Evolutionary conservation across 2,797 vertebrate genomes (phyloP).

Genomic region (Crocidura indochinensis): DNA sequence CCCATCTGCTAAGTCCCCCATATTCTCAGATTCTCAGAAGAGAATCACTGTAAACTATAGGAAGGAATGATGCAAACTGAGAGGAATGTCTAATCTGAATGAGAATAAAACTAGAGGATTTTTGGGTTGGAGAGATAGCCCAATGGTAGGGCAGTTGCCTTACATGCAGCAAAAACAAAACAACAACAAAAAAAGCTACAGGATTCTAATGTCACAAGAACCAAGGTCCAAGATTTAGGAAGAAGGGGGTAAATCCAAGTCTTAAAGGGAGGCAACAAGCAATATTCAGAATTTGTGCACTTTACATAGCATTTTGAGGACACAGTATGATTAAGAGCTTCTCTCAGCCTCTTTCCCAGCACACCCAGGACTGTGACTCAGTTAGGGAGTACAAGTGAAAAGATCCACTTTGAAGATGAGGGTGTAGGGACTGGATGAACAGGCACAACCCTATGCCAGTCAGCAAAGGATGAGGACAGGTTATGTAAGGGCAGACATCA

Average conservation of each 20-base stretch:
- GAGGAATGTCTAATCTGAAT: slow-evolving; percentile 36
- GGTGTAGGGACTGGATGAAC: slow-evolving; percentile 17
- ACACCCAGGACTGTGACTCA: slow-evolving; percentile 84
- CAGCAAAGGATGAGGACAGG: slow-evolving; percentile 28
- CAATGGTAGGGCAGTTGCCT: too few relatives aligned
- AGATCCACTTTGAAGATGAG: not conserved
- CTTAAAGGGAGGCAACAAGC: not conserved
- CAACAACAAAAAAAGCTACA: not conserved
- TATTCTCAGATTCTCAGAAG: too few relatives aligned
- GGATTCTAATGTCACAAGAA: not conserved
- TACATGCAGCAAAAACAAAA: too few relatives aligned
- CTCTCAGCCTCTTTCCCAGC: slow-evolving; percentile 78
- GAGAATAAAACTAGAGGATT: not conserved
- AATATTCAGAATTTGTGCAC: slow-evolving; percentile 5
- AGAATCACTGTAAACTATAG: not conserved
- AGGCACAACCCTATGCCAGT: slow-evolving; percentile 52
- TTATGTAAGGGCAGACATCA: slow-evolving; percentile 41
- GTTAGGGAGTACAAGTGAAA: slow-evolving; percentile 62
- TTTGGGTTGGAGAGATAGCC: too few relatives aligned
- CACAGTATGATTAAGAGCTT: slow-evolving; percentile 17
- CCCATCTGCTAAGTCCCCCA: slow-evolving; percentile 18
- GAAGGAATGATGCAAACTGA: not conserved
- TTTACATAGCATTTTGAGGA: slow-evolving; percentile 26
- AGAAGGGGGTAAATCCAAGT: not conserved
- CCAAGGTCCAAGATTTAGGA: not conserved